Percentiles rank a stretch among this genome's conserved stretches.
Evolutionary conservation across 1,140 invertebrate genomes (phyloP).

Genomic region (Bombus picipes): DNA sequence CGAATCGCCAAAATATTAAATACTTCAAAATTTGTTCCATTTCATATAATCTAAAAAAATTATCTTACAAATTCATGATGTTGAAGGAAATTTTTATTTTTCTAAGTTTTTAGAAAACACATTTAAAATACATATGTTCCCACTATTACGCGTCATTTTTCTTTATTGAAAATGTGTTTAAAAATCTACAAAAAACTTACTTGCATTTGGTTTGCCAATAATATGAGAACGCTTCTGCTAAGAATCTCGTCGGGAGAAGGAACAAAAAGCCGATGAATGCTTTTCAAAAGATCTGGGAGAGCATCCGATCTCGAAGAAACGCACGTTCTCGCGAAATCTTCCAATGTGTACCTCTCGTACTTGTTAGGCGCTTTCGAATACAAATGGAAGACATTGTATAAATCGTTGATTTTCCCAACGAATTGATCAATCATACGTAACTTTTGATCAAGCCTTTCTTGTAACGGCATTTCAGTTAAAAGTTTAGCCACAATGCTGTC

Average conservation of each 20-base stretch:
- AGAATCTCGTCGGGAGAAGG: slow-evolving; percentile 78
- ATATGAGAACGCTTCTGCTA: slow-evolving; percentile 79
- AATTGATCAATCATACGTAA: slow-evolving; percentile 85
- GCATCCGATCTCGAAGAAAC: slow-evolving; percentile 86
- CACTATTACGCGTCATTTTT: neutral
- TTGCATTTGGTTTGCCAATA: slow-evolving; percentile 82
- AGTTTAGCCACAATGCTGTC: slow-evolving; percentile 73
- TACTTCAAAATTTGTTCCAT: neutral
- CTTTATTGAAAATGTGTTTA: neutral
- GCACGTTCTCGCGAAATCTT: slow-evolving; percentile 87
- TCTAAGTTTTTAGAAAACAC: neutral
- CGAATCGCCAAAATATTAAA: neutral
- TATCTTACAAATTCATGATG: neutral
- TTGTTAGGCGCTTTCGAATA: slow-evolving; percentile 81
- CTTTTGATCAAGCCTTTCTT: slow-evolving; percentile 83
- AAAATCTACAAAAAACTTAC: slow-evolving; percentile 74
- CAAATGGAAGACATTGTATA: slow-evolving; percentile 83
- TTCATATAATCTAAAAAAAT: neutral
- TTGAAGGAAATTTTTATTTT: neutral
- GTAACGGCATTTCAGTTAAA: slow-evolving; percentile 73
- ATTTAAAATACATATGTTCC: neutral
- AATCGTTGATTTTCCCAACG: slow-evolving; percentile 84
- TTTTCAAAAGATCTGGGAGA: slow-evolving; percentile 86
- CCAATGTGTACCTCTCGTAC: slow-evolving; percentile 86
- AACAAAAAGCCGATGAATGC: slow-evolving; percentile 85